phyloP scores from a whole-genome alignment of 23 tunicate species.

The Phallusia fumigata region DNA sequence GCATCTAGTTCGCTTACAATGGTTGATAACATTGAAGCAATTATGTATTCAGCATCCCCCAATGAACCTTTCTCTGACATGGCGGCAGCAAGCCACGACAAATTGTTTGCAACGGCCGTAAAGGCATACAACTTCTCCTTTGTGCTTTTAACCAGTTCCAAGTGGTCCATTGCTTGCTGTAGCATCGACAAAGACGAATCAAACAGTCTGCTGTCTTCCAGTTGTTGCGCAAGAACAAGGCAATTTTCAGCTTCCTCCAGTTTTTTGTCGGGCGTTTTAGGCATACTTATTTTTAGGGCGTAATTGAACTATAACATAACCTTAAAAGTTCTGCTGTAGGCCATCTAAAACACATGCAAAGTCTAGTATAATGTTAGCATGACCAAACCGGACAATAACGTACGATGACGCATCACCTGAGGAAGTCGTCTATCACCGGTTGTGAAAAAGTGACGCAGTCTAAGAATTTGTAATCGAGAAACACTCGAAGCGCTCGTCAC shows the following conservation, averaged over 20 bases:
- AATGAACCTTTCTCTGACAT: neutral
- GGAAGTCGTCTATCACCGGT: too few relatives aligned
- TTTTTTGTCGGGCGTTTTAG: neutral
- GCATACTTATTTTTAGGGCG: too few relatives aligned
- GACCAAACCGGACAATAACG: too few relatives aligned
- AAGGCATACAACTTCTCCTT: neutral
- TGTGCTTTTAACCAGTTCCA: neutral
- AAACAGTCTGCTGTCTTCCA: neutral
- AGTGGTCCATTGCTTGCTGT: neutral
- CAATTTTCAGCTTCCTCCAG: neutral
- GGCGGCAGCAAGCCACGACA: slow-evolving; percentile 6
- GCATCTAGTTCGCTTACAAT: neutral
- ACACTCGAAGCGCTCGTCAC: neutral
- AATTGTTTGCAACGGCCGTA: neutral
- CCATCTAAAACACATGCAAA: too few relatives aligned
- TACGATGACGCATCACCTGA: too few relatives aligned
- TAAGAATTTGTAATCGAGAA: too few relatives aligned
- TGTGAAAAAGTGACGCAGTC: too few relatives aligned
- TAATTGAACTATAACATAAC: too few relatives aligned
- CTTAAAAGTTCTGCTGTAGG: too few relatives aligned
- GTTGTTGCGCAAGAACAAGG: neutral
- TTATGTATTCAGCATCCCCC: neutral
- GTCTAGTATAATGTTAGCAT: too few relatives aligned
- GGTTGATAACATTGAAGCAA: neutral
- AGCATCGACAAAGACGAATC: neutral